Base-by-base conservation (phyloP, 2,888 invertebrate genomes). In the Dryomyza anilis region DNA sequence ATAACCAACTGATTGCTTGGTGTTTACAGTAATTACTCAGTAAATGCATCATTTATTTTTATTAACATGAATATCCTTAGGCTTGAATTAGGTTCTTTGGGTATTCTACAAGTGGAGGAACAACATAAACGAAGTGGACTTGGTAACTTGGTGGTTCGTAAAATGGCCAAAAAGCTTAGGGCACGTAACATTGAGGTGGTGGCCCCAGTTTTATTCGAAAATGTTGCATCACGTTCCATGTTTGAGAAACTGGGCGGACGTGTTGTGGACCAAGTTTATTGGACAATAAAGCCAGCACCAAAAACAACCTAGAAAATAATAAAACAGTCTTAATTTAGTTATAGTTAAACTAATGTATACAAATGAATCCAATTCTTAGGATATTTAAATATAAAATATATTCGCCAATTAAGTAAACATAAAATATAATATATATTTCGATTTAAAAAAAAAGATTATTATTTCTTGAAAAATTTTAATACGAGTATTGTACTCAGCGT, bases 201-300 rank as follows among this genome's bases (percentile, higher is more conserved):
- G 16, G 78, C 81, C 1, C 75, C 81, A 0, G 79, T 81, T 3
- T 66, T 81, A 0, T 45, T 63, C 23, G 25, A 30, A 12, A 72
- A 72, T 65, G 69, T 64, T 2, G 68, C 77, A 3, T 82, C 82
- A 1, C 72, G 73, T 4, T 68, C 69, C 12, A 74, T 82, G 75
- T 82, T 81, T 64, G 74, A 78, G 19, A 77, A 75, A 63, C 64
- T 81, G 7, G 81, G 79, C 1, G 81, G 81, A 48, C 62, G 71
- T 25, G 21, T 69, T 4, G 74, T 79, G 12, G 78, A 78, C 59
- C 63, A 67, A 8, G 70, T 73, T 3, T 74, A 73, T 66, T 81
- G 78, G 78, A 56, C 25, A 7, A 5, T 30, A 27, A 39, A 16
- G 48, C 60, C 65, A 8, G 56, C 25, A 1, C 27, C 1, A 12